Evolutionary conservation across 2,888 invertebrate species (phyloP), one percentile per base, ranked within the genome.

Genomic region (Unio pictorum): DNA sequence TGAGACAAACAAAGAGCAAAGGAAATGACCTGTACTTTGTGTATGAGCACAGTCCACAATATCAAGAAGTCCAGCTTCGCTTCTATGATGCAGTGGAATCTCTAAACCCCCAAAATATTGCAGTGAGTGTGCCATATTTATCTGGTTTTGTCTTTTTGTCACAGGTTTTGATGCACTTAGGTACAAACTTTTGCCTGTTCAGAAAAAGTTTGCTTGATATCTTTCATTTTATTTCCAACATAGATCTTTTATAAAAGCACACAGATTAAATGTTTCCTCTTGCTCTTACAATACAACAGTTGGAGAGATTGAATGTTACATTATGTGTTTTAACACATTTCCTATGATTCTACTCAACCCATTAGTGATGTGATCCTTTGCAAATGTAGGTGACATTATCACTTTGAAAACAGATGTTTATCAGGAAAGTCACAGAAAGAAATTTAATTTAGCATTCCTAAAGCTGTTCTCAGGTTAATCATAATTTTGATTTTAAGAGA

Each of bases 1-100:
- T 95, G 95, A 92, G 91, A 71, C 88, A 93, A 69, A 90, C 93
- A 75, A 92, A 92, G 81, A 91, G 85, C 17, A 91, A 89, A 78
- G 90, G 91, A 79, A 92, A 92, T 58, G 86, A 92, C 61, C 91
- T 92, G 75, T 93, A 93, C 90, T 96, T 95, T 86, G 91, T 92
- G 20, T 95, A 94, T 87, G 94, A 94, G 76, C 95, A 96, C 86
- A 94, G 92, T 83, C 90, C 92, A 64, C 92, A 93, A 71, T 96
- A 96, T 88, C 94, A 94, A 84, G 92, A 93, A 83, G 91, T 94
- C 28, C 95, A 96, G 89, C 92, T 92, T 80, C 92, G 92, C 87
- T 96, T 96, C 89, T 91, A 94, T 65, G 92, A 94, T 76, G 95
- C 95, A 56, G 94, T 95, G 4, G 95, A 95, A 86, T 94, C 94